These are phyloP conservation scores for Netelia melanura DNA, from an alignment of 2,888 invertebrate genomes.

Conservation along the genomic window DNA sequence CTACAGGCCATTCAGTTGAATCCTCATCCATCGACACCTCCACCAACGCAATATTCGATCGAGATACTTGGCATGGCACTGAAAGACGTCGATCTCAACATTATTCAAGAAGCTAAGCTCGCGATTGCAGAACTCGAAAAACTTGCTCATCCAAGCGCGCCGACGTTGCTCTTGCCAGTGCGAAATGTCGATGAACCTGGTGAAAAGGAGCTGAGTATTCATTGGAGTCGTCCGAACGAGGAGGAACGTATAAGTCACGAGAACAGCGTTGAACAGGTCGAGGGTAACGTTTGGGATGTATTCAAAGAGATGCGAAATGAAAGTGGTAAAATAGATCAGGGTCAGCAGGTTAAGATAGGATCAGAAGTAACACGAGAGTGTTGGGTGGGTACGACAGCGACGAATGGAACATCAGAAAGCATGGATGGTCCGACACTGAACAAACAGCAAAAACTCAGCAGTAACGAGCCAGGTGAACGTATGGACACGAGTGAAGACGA, in stretches of 20 bases:
- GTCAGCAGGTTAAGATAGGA: constrained; percentile 17
- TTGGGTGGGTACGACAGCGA: not conserved
- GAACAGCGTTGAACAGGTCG: constrained; percentile 32
- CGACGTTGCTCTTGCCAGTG: constrained; percentile 73
- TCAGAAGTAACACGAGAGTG: not conserved
- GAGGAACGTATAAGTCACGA: not conserved
- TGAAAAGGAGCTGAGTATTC: constrained; percentile 44
- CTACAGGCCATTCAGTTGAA: constrained; percentile 77
- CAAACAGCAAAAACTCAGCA: constrained; percentile 60
- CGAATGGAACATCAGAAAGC: constrained; percentile 22
- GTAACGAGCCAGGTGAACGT: constrained; percentile 22
- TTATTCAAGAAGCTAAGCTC: constrained; percentile 77
- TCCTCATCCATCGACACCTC: constrained; percentile 75
- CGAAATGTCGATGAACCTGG: constrained; percentile 28
- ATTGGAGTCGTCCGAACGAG: constrained; percentile 52
- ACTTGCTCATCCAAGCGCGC: constrained; percentile 79
- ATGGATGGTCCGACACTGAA: constrained; percentile 62
- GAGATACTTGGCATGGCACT: constrained; percentile 79
- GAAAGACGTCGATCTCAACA: constrained; percentile 73
- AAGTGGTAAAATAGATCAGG: constrained; percentile 11
- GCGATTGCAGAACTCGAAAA: constrained; percentile 77
- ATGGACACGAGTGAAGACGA: constrained; percentile 65
- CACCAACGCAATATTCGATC: constrained; percentile 79
- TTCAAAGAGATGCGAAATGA: constrained; percentile 55
- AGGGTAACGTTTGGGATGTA: constrained; percentile 55